These are phyloP conservation scores for Conomelus anceps DNA, from an alignment of 2,888 invertebrate species.

Conservation along the genomic window DNA sequence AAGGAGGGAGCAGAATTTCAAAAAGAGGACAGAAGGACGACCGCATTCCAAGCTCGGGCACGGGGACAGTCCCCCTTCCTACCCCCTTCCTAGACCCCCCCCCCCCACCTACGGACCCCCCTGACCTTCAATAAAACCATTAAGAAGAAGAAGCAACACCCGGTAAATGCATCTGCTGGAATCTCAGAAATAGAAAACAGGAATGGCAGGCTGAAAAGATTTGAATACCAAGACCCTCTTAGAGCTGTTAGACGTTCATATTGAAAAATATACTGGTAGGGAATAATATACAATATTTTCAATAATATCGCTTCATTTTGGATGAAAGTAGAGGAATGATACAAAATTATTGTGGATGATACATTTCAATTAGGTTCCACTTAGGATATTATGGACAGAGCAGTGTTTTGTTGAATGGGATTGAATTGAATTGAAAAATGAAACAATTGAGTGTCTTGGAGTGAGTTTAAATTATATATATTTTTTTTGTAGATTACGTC, in stretches of 20 bases:
- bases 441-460: too few relatives aligned
- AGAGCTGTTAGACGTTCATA: too few relatives aligned
- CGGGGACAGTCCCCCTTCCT: constrained; percentile 3
- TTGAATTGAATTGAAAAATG: too few relatives aligned
- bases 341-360: too few relatives aligned
- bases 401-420: too few relatives aligned
- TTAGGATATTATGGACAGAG: too few relatives aligned
- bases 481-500: too few relatives aligned
- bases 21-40: background rate
- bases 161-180: background rate
- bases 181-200: background rate
- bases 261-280: background rate
- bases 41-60: constrained; percentile 8
- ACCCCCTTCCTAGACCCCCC: too few relatives aligned
- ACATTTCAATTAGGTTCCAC: background rate
- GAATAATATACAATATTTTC: background rate
- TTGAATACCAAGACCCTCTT: background rate
- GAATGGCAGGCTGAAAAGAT: background rate
- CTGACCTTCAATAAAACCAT: background rate
- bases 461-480: too few relatives aligned
- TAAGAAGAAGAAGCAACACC: background rate
- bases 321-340: background rate
- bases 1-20: background rate
- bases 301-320: background rate
- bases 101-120: background rate